These are phyloP conservation scores for Diaphora mendica DNA, from an alignment of 2,888 invertebrate genomes.

Conservation along the genomic window DNA sequence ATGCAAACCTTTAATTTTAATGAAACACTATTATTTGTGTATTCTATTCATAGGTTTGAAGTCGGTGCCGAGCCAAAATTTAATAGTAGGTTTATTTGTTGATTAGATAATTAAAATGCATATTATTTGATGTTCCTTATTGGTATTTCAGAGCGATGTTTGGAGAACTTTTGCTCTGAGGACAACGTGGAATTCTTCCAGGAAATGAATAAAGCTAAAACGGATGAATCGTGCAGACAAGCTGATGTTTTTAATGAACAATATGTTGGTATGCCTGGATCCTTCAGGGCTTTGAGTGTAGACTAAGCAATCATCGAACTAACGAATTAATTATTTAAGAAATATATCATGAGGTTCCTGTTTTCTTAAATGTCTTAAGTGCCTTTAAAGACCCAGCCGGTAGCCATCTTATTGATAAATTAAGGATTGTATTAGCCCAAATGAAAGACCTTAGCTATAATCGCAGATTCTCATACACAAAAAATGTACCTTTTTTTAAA, in stretches of 20 bases:
- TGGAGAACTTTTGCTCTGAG: constrained; percentile 39
- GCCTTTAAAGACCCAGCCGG: not conserved
- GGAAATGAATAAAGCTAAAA: constrained; percentile 55
- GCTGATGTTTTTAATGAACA: constrained; percentile 57
- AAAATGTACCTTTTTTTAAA: not conserved
- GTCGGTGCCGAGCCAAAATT: no score
- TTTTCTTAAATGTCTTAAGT: not conserved
- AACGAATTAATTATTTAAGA: not conserved
- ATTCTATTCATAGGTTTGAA: no score
- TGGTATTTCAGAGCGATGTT: constrained; percentile 36
- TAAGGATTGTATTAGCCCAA: not conserved
- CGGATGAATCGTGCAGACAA: constrained; percentile 61
- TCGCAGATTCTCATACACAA: not conserved
- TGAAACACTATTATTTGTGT: no score
- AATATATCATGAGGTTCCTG: not conserved
- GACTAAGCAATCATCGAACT: constrained; percentile 37
- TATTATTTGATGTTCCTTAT: not conserved
- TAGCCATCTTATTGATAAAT: not conserved
- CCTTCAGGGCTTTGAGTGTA: constrained; percentile 54
- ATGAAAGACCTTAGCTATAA: not conserved
- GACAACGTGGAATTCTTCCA: constrained; percentile 53
- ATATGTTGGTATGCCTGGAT: constrained; percentile 57
- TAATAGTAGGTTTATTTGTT: no score
- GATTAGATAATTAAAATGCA: not conserved
- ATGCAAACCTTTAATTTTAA: no score